These are phyloP conservation scores for Melikaiella ostensackeni DNA, from an alignment of 2,888 invertebrate species.

Conservation along the genomic window DNA sequence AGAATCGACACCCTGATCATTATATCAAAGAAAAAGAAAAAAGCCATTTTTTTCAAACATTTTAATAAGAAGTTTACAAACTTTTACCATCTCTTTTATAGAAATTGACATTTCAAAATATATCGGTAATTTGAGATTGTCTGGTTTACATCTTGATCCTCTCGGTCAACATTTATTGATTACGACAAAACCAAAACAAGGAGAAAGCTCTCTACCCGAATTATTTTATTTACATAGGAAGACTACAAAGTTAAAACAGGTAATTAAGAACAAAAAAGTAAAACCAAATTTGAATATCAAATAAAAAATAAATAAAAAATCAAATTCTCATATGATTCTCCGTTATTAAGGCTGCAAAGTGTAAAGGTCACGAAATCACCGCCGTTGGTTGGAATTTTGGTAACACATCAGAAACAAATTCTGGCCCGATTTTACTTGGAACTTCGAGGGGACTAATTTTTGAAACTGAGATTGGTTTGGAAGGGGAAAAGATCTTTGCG, in stretches of 20 bases:
- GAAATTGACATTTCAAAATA: conserved; percentile 86
- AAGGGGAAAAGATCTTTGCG: conserved; percentile 90
- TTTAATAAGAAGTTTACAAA: conserved; percentile 5
- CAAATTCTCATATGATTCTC: background rate
- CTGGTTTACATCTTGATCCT: conserved; percentile 89
- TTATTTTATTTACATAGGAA: conserved; percentile 89
- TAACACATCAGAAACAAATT: conserved; percentile 83
- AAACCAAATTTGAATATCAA: background rate
- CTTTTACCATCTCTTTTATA: conserved; percentile 64
- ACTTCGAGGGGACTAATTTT: conserved; percentile 94
- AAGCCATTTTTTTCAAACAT: too few relatives aligned
- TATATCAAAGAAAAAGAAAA: too few relatives aligned
- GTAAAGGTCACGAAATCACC: conserved; percentile 89
- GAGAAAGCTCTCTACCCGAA: conserved; percentile 82
- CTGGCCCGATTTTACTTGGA: conserved; percentile 92
- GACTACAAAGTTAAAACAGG: conserved; percentile 85
- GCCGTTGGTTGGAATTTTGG: conserved; percentile 93
- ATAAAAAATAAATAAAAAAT: background rate
- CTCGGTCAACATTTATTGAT: conserved; percentile 91
- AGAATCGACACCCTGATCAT: too few relatives aligned
- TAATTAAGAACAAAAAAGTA: conserved; percentile 56
- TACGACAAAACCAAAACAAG: conserved; percentile 82
- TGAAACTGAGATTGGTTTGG: conserved; percentile 91
- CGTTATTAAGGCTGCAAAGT: conserved; percentile 79
- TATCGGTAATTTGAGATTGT: conserved; percentile 81